Percentiles rank a stretch among this genome's conserved stretches.
phyloP scores from a whole-genome alignment of 2,797 vertebrate genomes.

The Pristis pectinata region DNA sequence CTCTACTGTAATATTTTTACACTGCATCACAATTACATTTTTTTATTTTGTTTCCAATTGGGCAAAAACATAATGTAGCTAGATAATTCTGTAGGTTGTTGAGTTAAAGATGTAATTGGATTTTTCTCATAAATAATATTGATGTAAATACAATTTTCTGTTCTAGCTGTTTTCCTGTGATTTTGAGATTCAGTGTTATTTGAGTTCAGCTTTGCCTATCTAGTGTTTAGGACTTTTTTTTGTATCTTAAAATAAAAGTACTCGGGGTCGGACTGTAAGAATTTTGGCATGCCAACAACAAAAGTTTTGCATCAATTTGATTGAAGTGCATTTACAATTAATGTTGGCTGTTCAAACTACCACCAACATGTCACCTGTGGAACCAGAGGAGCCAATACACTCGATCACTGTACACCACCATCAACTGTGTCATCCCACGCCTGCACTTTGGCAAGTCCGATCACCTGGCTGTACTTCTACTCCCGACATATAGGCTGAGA shows the following conservation, averaged over 20 bases:
- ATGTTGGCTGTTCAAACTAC: neutral
- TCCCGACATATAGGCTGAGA: too few relatives aligned
- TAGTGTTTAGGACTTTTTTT: neutral
- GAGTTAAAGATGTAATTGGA: neutral
- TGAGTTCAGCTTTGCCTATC: neutral
- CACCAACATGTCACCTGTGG: too few relatives aligned
- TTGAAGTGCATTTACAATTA: neutral
- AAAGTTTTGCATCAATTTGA: neutral
- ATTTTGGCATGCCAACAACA: neutral
- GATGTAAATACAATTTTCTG: neutral
- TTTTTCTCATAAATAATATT: neutral
- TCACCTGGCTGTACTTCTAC: too few relatives aligned
- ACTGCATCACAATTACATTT: neutral
- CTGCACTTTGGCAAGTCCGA: too few relatives aligned
- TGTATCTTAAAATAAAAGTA: neutral
- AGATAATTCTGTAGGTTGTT: neutral
- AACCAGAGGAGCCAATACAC: too few relatives aligned
- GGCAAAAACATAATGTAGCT: neutral
- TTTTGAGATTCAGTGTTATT: neutral
- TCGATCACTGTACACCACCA: too few relatives aligned
- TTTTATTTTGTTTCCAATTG: neutral
- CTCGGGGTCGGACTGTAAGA: neutral
- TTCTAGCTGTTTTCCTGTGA: neutral
- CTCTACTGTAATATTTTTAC: neutral
- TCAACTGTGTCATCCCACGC: too few relatives aligned